Evolutionary conservation across 2,797 vertebrate species (phyloP).

Genomic region (Eulemur albifrons): DNA sequence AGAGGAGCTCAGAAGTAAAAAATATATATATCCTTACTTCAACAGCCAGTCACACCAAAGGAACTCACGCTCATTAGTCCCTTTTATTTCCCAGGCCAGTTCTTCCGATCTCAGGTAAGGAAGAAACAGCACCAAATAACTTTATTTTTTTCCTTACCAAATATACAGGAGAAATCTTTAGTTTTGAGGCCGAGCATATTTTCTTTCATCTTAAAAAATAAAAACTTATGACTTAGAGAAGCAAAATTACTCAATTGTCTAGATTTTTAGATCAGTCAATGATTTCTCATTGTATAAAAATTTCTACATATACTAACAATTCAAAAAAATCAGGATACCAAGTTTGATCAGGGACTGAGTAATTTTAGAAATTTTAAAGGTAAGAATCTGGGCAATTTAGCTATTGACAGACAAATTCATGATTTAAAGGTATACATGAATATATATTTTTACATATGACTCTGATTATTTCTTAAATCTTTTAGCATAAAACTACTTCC

Average conservation of each 20-base stretch:
- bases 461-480: neutral
- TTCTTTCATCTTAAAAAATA: slow-evolving; percentile 47
- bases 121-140: neutral
- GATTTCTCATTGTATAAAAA: slow-evolving; percentile 34
- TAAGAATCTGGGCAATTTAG: neutral
- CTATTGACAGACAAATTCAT: neutral
- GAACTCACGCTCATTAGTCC: neutral
- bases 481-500: neutral
- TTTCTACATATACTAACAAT: slow-evolving; percentile 36
- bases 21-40: neutral
- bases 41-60: neutral
- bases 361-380: slow-evolving; percentile 56
- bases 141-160: neutral
- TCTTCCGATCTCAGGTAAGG: neutral
- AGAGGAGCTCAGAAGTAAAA: neutral
- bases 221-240: slow-evolving; percentile 34
- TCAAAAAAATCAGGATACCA: slow-evolving; percentile 45
- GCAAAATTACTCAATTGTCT: neutral
- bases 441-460: neutral
- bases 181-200: neutral
- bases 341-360: slow-evolving; percentile 22
- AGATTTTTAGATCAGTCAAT: slow-evolving; percentile 26
- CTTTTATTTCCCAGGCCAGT: slow-evolving; percentile 27
- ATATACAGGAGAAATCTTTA: neutral
- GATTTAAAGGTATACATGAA: neutral